Percentiles rank a stretch among this genome's conserved stretches.
Conservation (phyloP, 2,113 vertebrate species). For the Progne subis region DNA sequence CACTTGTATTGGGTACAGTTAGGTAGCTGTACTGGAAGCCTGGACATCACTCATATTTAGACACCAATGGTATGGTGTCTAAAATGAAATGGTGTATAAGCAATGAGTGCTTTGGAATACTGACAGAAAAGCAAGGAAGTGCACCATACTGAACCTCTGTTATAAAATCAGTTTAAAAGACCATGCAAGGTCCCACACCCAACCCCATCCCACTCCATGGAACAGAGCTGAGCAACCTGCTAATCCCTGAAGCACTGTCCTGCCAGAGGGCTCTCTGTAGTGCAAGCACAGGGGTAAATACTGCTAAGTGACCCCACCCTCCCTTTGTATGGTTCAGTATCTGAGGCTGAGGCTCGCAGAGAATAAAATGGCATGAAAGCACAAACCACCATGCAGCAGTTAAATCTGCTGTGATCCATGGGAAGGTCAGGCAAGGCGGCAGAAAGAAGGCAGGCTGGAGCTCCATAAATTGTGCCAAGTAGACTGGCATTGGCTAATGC, state of each 20-base stretch:
- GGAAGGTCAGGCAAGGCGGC: background rate
- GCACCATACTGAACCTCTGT: accelerated
- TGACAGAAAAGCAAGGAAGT: background rate
- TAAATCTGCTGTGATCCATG: accelerated
- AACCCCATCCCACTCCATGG: background rate
- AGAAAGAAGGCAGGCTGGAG: background rate
- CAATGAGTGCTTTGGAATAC: background rate
- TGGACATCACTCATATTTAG: background rate
- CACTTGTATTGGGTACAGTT: background rate
- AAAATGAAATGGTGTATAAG: background rate
- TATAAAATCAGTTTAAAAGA: background rate
- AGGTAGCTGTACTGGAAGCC: background rate
- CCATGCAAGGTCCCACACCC: background rate
- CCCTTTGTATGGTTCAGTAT: accelerated
- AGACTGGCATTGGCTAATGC: background rate
- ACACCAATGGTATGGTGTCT: background rate
- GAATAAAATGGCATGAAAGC: background rate
- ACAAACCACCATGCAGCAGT: accelerated
- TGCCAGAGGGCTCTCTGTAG: background rate
- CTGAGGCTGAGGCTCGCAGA: background rate
- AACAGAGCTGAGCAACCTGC: background rate
- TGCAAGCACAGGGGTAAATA: background rate
- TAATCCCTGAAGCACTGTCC: background rate
- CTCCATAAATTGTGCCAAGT: background rate
- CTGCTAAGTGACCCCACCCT: accelerated